These are phyloP conservation scores for Ranitomeya imitator DNA, from an alignment of 2,113 vertebrate species.

Conservation along the genomic window DNA sequence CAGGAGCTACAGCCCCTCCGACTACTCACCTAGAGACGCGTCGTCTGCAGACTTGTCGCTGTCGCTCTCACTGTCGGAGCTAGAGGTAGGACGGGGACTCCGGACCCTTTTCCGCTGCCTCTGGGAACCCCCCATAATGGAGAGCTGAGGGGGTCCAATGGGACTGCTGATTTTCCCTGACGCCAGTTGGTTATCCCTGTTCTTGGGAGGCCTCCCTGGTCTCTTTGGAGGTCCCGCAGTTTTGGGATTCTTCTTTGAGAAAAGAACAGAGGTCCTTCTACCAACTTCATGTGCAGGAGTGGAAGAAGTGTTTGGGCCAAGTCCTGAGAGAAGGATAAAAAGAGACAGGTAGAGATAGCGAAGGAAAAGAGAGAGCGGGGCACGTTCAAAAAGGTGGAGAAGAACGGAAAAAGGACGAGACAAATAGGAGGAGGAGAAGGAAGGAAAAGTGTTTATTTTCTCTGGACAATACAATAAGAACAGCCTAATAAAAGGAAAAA, in stretches of 20 bases:
- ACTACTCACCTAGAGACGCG: constrained; percentile 74
- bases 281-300: constrained; percentile 92
- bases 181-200: constrained; percentile 84
- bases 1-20: not conserved
- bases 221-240: constrained; percentile 92
- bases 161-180: constrained; percentile 83
- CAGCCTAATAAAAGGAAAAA: not conserved
- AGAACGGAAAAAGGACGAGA: constrained; percentile 15
- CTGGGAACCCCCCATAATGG: constrained; percentile 77
- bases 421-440: constrained; percentile 36
- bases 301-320: constrained; percentile 85
- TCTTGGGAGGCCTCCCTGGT: constrained; percentile 94
- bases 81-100: constrained; percentile 90
- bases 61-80: constrained; percentile 95
- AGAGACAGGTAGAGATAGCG: constrained; percentile 65
- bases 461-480: constrained; percentile 23
- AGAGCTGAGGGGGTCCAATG: constrained; percentile 91
- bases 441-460: constrained; percentile 47
- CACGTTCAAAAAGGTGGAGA: not conserved
- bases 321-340: constrained; percentile 70
- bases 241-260: constrained; percentile 98
- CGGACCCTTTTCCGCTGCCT: constrained; percentile 89
- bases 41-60: constrained; percentile 84
- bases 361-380: constrained; percentile 55
- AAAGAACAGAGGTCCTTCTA: constrained; percentile 94